phyloP scores from a whole-genome alignment of 2,797 vertebrate species.

The Syngnathus rostellatus region DNA sequence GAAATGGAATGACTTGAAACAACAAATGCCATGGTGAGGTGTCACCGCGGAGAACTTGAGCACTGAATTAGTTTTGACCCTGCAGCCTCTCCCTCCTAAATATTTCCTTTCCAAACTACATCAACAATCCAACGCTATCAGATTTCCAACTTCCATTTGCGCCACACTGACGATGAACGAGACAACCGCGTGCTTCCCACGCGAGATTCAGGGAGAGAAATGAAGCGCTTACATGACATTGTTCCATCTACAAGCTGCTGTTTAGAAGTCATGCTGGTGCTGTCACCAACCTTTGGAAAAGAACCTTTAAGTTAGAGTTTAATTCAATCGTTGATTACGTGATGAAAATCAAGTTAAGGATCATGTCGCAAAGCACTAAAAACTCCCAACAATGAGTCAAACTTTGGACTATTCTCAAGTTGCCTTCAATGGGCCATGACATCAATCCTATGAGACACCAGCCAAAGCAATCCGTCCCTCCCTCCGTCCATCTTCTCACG shows the following conservation, averaged over 20 bases:
- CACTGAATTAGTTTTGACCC: slow-evolving; percentile 8
- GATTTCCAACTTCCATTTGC: slow-evolving; percentile 46
- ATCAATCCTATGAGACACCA: too few species aligned
- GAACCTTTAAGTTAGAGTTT: slow-evolving; percentile 31
- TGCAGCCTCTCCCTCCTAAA: not conserved
- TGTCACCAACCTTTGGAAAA: slow-evolving; percentile 50
- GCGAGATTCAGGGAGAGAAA: slow-evolving; percentile 17
- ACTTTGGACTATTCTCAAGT: too few species aligned
- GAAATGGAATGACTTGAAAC: not conserved
- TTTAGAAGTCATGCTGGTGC: slow-evolving; percentile 55
- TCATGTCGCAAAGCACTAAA: too few species aligned
- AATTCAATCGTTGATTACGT: not conserved
- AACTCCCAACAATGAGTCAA: not conserved
- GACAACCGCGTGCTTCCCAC: slow-evolving; percentile 24
- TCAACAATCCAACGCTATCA: slow-evolving; percentile 50
- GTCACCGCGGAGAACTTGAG: not conserved
- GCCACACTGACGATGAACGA: slow-evolving; percentile 43
- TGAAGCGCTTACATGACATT: slow-evolving; percentile 18
- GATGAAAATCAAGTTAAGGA: not conserved
- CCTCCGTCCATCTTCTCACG: too few species aligned
- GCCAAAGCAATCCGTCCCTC: too few species aligned
- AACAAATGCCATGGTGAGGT: not conserved
- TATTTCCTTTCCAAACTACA: slow-evolving; percentile 26
- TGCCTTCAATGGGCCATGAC: too few species aligned
- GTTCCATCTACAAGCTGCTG: slow-evolving; percentile 42